These are phyloP conservation scores for Cryptus viduatorius DNA, from an alignment of 2,888 invertebrate species.

Conservation along the genomic window DNA sequence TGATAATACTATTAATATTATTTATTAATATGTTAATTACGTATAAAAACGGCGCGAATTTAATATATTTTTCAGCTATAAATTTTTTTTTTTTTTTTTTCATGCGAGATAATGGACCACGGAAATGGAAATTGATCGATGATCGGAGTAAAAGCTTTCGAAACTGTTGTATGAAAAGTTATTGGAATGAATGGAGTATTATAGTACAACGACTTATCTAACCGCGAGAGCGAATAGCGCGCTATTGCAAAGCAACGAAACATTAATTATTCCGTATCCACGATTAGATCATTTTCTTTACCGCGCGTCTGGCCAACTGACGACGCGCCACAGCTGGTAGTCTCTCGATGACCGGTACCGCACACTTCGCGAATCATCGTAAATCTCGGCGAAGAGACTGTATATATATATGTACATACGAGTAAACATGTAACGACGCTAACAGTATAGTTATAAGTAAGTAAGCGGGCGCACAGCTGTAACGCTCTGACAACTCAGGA, in stretches of 20 bases:
- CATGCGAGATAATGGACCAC: too few species aligned
- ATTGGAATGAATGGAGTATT: background rate
- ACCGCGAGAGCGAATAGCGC: conserved; percentile 33
- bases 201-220: conserved; percentile 32
- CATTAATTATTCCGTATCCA: conserved; percentile 58
- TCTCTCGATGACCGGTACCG: background rate
- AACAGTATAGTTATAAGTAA: background rate
- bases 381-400: conserved; percentile 20
- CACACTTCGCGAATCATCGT: conserved; percentile 26
- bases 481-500: conserved; percentile 34
- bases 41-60: too few species aligned
- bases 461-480: background rate
- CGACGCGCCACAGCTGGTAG: conserved; percentile 18
- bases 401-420: background rate
- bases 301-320: conserved; percentile 20
- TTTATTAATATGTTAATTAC: too few species aligned
- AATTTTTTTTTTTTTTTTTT: too few species aligned
- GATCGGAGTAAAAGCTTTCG: too few species aligned
- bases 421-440: background rate
- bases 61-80: too few species aligned
- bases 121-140: too few species aligned
- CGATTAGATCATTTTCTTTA: conserved; percentile 54
- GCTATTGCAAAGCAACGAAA: conserved; percentile 36
- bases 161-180: too few species aligned
- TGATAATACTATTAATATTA: too few species aligned